Evolutionary conservation across 2,797 vertebrate species (phyloP), one percentile per base, ranked within the genome.

Genomic region (Siniperca undulata): DNA sequence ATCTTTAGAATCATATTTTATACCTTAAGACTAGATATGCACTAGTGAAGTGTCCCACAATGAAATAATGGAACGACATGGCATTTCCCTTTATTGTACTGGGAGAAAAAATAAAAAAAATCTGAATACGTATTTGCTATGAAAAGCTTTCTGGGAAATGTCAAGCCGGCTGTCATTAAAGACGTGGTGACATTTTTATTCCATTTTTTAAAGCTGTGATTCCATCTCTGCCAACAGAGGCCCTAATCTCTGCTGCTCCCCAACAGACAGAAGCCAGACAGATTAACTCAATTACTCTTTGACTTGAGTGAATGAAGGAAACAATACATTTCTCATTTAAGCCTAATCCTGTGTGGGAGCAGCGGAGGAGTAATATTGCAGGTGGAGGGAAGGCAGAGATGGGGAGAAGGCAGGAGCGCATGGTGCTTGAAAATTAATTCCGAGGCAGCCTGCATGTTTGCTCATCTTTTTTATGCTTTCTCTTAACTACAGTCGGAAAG

Each of bases 251-350:
- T 83, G 77, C 78, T 79, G 77, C 82, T 88, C 82, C 81, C 82
- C 75, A 80, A 69, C 82, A 86, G 85, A 93, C 88, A 89, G 81
- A 84, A 87, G 67, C 75, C 90, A 88, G 89, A 89, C 88, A 93
- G 93, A 94, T 94, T 93, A 92, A 95, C 94, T 94, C 87, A 91
- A 94, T 96, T 95, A 94, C 88, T 94, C 89, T 92, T 91, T 91
- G 86, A 91, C 90, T 94, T 85, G 78, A 93, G 86, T 86, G 92
- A 94, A 95, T 86, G 89, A 92, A 88, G 83, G 83, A 94, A 94
- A 96, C 93, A 93, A 91, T 93, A 87, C 87, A 91, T 91, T 93
- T 91, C 90, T 92, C 89, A 92, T 94, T 91, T 88, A 87, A 90
- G 70, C 87, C 66, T 89, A 92, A 92, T 93, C 88, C 90, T 76